Percentiles rank a stretch among this genome's conserved stretches.
These are phyloP conservation scores for Daubentonia madagascariensis DNA, from an alignment of 2,113 vertebrate genomes.

Conservation along the genomic window DNA sequence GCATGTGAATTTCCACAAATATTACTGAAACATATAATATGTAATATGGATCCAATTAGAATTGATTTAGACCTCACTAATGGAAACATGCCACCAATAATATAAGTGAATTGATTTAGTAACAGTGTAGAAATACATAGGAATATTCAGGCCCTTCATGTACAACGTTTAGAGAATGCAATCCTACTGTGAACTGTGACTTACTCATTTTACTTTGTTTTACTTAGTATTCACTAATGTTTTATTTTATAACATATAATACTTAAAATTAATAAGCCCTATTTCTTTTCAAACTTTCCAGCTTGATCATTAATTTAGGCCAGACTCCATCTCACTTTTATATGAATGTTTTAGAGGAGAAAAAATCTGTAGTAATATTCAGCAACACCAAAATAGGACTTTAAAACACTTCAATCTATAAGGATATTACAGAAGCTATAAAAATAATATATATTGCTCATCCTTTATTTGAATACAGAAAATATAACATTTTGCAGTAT, in stretches of 20 bases:
- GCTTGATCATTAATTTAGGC: neutral
- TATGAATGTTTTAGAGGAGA: neutral
- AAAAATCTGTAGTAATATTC: neutral
- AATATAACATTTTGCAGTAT: neutral
- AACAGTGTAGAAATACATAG: neutral
- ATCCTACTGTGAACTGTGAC: neutral
- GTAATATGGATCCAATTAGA: neutral
- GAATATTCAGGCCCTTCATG: neutral
- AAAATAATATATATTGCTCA: neutral
- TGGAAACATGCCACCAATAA: neutral
- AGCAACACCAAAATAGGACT: neutral
- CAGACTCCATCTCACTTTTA: neutral
- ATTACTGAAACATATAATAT: neutral
- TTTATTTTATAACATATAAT: neutral
- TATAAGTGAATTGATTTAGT: neutral
- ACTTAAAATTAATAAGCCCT: neutral
- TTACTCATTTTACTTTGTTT: neutral
- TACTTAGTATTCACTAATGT: neutral
- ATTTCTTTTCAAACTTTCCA: neutral
- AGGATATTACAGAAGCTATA: neutral
- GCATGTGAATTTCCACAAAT: neutral
- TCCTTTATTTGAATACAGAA: neutral
- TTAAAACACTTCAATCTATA: neutral
- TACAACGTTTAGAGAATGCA: neutral
- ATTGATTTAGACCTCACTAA: neutral